These are phyloP conservation scores for Magallana nippona DNA, from an alignment of 2,888 invertebrate genomes.

Conservation along the genomic window DNA sequence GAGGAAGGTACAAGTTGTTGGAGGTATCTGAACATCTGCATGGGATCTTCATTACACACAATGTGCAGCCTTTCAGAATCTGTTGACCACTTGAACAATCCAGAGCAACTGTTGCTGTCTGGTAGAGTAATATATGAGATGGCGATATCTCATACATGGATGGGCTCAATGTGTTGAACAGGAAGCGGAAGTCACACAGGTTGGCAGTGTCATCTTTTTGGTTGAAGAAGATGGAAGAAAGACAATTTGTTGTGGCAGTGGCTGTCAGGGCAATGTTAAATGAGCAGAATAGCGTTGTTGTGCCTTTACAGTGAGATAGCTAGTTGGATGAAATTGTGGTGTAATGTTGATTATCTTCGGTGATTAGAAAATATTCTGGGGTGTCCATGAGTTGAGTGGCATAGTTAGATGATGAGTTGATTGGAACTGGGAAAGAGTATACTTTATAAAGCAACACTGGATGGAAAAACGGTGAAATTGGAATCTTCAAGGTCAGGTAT, in stretches of 20 bases:
- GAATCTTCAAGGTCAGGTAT: constrained; percentile 27
- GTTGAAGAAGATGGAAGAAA: constrained; percentile 30
- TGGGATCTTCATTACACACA: constrained; percentile 38
- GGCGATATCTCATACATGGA: constrained; percentile 6
- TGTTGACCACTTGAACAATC: constrained; percentile 22
- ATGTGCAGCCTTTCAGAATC: constrained; percentile 38
- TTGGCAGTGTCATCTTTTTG: background rate
- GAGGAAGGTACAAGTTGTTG: background rate
- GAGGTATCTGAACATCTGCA: constrained; percentile 31
- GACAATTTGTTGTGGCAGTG: too few relatives aligned
- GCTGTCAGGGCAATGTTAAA: too few relatives aligned
- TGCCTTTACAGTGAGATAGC: too few relatives aligned
- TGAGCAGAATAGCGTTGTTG: too few relatives aligned
- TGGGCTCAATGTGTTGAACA: constrained; percentile 12
- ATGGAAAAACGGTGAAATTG: constrained; percentile 46
- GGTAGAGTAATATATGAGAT: constrained; percentile 34
- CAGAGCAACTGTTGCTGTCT: constrained; percentile 17
- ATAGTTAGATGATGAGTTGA: constrained; percentile 47
- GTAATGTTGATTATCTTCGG: constrained; percentile 45
- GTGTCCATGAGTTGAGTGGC: constrained; percentile 51
- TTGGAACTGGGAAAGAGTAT: background rate
- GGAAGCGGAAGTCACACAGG: constrained; percentile 35
- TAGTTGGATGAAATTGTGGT: constrained; percentile 19
- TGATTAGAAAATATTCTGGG: constrained; percentile 45
- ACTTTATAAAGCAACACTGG: constrained; percentile 34